A percentile compares a stretch with the other conserved stretches of the same genome.
These are phyloP conservation scores for Podarcis lilfordi DNA, from an alignment of 2,797 vertebrate species.

Conservation along the genomic window DNA sequence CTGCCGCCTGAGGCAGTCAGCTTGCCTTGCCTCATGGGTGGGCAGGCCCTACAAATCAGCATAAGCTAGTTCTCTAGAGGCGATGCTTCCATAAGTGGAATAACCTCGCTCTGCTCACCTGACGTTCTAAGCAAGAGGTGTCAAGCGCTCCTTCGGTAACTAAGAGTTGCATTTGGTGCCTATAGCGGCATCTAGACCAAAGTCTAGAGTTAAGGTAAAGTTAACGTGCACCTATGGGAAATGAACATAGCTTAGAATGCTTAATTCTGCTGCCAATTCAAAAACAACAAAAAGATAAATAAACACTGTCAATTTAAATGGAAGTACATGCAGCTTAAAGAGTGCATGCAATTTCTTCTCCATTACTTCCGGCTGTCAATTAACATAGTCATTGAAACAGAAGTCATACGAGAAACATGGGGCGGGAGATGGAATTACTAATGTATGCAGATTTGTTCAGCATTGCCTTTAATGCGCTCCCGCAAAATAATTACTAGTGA, in stretches of 20 bases:
- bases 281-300: constrained; percentile 14
- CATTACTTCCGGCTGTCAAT: constrained; percentile 67
- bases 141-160: neutral
- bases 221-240: neutral
- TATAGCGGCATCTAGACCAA: neutral
- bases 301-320: neutral
- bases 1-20: too few relatives aligned
- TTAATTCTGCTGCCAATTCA: constrained; percentile 5
- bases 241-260: neutral
- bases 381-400: constrained; percentile 64
- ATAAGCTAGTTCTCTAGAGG: neutral
- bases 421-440: constrained; percentile 53
- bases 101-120: neutral
- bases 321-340: constrained; percentile 18
- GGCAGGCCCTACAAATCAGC: neutral
- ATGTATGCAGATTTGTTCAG: constrained; percentile 14
- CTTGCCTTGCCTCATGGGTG: too few relatives aligned
- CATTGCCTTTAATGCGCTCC: neutral
- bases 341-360: constrained; percentile 55
- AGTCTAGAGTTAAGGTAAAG: too few relatives aligned
- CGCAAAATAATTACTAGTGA: constrained; percentile 17
- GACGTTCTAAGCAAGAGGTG: too few relatives aligned
- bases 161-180: neutral
- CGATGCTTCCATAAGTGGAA: neutral
- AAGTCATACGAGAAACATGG: constrained; percentile 43